These are phyloP conservation scores for Phania funesta DNA, from an alignment of 2,888 invertebrate species.

Conservation along the genomic window DNA sequence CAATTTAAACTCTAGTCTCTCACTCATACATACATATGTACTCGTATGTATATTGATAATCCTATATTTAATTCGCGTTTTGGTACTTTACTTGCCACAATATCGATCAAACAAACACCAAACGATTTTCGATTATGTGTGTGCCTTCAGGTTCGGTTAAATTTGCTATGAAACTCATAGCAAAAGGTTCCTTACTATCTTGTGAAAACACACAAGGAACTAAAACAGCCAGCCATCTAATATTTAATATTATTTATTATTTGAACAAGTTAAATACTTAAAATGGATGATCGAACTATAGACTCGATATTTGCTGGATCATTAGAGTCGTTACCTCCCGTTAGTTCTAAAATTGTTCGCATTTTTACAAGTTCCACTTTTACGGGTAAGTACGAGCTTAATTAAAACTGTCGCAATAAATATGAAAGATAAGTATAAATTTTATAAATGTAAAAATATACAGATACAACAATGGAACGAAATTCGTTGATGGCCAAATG, in stretches of 20 bases:
- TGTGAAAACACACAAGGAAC: neutral
- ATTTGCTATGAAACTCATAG: slow-evolving; percentile 9
- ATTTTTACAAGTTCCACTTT: slow-evolving; percentile 99
- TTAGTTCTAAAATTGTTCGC: slow-evolving; percentile 98
- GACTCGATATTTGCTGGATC: slow-evolving; percentile 95
- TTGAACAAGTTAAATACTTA: neutral
- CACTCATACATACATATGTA: neutral
- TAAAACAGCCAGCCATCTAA: too few relatives aligned
- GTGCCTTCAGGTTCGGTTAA: slow-evolving; percentile 6
- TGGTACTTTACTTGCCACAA: slow-evolving; percentile 50
- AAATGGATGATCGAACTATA: slow-evolving; percentile 94
- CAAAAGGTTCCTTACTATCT: slow-evolving; percentile 14
- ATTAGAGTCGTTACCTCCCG: slow-evolving; percentile 92
- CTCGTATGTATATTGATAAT: slow-evolving; percentile 13
- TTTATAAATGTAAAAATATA: neutral
- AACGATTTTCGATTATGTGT: slow-evolving; percentile 44
- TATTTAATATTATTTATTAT: neutral
- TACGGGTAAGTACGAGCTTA: slow-evolving; percentile 87
- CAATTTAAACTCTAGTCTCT: neutral
- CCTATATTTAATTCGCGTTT: slow-evolving; percentile 28
- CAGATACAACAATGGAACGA: slow-evolving; percentile 98
- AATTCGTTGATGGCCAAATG: slow-evolving; percentile 99
- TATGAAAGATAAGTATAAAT: neutral
- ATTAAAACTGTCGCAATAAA: neutral
- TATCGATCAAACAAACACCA: slow-evolving; percentile 64